phyloP scores from a whole-genome alignment of 2,797 vertebrate species.

The Manis javanica region DNA sequence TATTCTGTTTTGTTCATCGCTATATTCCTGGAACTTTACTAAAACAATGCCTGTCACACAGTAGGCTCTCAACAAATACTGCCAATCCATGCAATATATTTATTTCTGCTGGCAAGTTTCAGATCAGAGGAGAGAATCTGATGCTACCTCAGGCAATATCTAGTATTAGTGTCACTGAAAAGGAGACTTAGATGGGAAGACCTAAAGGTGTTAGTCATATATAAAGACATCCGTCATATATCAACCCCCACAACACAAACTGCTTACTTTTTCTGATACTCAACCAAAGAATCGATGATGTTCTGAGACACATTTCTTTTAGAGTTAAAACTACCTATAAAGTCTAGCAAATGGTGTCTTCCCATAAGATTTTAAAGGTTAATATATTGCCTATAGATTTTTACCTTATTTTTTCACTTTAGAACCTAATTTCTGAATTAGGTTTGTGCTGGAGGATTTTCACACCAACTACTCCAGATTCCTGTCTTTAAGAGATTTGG shows the following conservation, averaged over 20 bases:
- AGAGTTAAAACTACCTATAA: neutral
- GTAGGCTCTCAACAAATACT: neutral
- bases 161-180: neutral
- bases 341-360: neutral
- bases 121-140: neutral
- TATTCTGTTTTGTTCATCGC: neutral
- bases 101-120: neutral
- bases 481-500: neutral
- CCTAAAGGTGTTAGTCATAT: neutral
- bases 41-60: neutral
- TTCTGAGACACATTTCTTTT: neutral
- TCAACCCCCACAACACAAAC: neutral
- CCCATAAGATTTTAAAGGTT: neutral
- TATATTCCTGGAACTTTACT: neutral
- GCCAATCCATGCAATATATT: neutral
- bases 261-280: neutral
- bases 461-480: neutral
- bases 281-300: neutral
- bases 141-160: neutral
- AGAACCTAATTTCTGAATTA: conserved; percentile 25
- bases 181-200: neutral
- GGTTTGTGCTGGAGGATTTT: neutral
- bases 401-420: neutral
- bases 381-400: neutral
- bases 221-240: neutral